Conservation (phyloP, 2,888 invertebrate species). For the Drosophila emarginata region DNA sequence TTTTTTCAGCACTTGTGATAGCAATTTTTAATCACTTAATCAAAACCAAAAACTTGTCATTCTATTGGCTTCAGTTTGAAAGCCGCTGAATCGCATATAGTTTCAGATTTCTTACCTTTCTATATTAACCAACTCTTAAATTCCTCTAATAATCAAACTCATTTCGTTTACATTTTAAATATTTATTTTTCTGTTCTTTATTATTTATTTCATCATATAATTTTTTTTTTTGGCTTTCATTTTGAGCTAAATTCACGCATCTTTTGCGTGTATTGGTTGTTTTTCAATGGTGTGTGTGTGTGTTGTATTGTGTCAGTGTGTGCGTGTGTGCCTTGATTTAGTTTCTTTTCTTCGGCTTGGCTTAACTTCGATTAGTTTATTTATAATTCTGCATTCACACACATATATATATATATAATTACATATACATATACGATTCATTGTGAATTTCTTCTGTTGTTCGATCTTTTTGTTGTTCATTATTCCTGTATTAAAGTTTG, state of each 20-base stretch:
- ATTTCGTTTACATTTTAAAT: slow-evolving; percentile 20
- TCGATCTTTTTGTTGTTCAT: slow-evolving; percentile 34
- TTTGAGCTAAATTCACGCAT: slow-evolving; percentile 70
- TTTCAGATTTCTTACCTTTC: too few species aligned
- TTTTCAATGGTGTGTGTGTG: slow-evolving; percentile 20
- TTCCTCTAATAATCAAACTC: slow-evolving; percentile 18
- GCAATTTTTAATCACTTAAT: too few species aligned
- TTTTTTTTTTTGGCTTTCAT: slow-evolving; percentile 59
- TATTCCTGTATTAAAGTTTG: slow-evolving; percentile 74
- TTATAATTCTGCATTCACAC: slow-evolving; percentile 61
- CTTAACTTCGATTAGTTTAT: slow-evolving; percentile 60
- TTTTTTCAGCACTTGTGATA: too few species aligned
- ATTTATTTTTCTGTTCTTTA: slow-evolving; percentile 32
- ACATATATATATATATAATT: slow-evolving; percentile 41
- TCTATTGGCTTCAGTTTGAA: too few species aligned
- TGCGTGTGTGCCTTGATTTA: slow-evolving; percentile 65
- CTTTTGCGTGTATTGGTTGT: slow-evolving; percentile 45
- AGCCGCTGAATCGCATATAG: too few species aligned
- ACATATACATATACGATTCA: slow-evolving; percentile 41
- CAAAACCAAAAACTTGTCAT: too few species aligned
- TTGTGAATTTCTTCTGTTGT: slow-evolving; percentile 26
- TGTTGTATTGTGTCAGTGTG: slow-evolving; percentile 17
- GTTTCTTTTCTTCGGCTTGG: slow-evolving; percentile 48
- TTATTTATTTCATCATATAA: slow-evolving; percentile 73
- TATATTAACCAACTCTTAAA: too few species aligned